Evolutionary conservation across 2,888 invertebrate genomes (phyloP).

Genomic region (Troilus luridus): DNA sequence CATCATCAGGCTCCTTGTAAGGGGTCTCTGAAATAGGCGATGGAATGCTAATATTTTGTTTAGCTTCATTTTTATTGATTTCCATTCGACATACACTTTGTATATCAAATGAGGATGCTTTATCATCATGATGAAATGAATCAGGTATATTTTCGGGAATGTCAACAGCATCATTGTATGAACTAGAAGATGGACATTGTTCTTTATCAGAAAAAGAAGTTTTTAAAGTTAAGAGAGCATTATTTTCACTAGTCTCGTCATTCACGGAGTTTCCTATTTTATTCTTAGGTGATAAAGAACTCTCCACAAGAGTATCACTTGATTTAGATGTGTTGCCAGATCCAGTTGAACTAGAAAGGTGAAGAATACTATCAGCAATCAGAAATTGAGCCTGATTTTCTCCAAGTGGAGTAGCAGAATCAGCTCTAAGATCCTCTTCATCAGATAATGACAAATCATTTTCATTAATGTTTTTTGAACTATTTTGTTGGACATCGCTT

Average conservation of each 20-base stretch:
- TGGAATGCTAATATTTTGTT: background rate
- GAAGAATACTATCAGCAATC: background rate
- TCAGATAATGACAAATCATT: background rate
- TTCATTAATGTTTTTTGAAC: background rate
- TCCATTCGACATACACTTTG: background rate
- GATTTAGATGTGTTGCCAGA: slow-evolving; percentile 5
- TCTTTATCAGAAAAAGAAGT: background rate
- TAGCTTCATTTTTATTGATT: background rate
- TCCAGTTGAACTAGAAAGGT: background rate
- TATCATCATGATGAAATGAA: background rate
- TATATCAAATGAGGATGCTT: background rate
- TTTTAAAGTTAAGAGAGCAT: background rate
- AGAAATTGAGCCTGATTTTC: background rate
- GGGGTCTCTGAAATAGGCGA: background rate
- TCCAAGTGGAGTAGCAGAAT: slow-evolving; percentile 7
- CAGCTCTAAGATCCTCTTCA: slow-evolving; percentile 14
- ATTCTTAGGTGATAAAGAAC: background rate
- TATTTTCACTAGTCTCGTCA: background rate
- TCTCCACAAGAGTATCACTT: slow-evolving; percentile 1
- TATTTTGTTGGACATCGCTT: background rate
- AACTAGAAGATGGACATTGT: background rate
- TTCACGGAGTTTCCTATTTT: background rate
- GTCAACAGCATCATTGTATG: background rate
- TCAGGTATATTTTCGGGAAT: background rate
- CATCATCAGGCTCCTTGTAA: background rate